Evolutionary conservation across 2,797 vertebrate species (phyloP).

Genomic region (Malacoctenus gilli): DNA sequence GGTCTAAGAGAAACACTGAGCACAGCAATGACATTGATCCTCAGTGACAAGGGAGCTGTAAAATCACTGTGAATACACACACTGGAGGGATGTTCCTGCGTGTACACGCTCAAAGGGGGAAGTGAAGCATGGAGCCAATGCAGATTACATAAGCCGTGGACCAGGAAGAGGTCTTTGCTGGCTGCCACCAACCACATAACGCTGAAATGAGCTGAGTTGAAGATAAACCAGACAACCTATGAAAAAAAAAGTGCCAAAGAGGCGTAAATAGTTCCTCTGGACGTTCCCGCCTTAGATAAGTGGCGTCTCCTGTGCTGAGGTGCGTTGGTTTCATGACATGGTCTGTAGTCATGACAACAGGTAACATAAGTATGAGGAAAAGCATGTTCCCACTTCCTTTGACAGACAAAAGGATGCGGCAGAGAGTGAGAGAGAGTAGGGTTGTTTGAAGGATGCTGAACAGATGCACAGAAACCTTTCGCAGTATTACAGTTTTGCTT

Average conservation of each 20-base stretch:
- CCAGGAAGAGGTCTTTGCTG: conserved; percentile 51
- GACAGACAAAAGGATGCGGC: conserved; percentile 1
- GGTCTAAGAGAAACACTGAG: conserved; percentile 24
- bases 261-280: not conserved
- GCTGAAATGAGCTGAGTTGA: conserved; percentile 21
- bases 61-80: conserved; percentile 58
- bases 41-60: conserved; percentile 65
- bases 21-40: conserved; percentile 59
- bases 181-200: conserved; percentile 35
- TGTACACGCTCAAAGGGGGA: conserved; percentile 60
- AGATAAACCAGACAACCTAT: conserved; percentile 9
- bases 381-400: conserved; percentile 10
- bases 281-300: not conserved
- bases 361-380: conserved; percentile 41
- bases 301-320: conserved; percentile 7
- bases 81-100: conserved; percentile 60
- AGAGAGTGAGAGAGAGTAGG: not conserved
- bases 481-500: no score
- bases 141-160: conserved; percentile 74
- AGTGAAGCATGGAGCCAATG: conserved; percentile 63
- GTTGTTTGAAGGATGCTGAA: no score
- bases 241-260: conserved; percentile 1
- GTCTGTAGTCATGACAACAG: conserved; percentile 73
- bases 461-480: no score
- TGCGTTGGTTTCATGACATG: conserved; percentile 8